Base-by-base conservation (phyloP, 2,888 invertebrate species). In the Oscheius sp. region DNA sequence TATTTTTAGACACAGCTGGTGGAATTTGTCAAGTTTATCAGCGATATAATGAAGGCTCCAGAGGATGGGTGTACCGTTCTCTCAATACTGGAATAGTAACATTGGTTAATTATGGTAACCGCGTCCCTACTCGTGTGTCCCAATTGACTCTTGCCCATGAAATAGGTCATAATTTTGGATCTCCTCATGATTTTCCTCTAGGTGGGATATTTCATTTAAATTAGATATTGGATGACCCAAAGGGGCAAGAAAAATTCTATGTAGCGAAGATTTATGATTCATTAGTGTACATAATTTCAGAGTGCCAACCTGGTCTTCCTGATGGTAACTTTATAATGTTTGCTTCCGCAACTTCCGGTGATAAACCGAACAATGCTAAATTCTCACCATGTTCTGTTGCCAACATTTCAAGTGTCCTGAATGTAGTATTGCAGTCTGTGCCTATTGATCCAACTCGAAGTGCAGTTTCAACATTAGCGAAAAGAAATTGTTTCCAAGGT, bases 261-360 rank as follows among this genome's bases (percentile, higher is more conserved):
- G 16, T 86, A 90, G 1, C 90, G 96, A n/a, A 9, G 21, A 16
- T 16, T 55, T n/a, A n/a, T n/a, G n/a, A n/a, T n/a, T n/a, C n/a
- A n/a, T n/a, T 35, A n/a, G n/a, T 41, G 7, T 41, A 3, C 13
- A 16, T 21, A 9, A 21, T 52, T 70, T 61, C 61, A 79, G 82
- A 95, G 86, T 95, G 94, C 89, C 92, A 95, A 76, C 95, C 96
- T 0, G 95, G 96, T 74, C 94, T 96, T 9, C 91, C 93, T 45
- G 93, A 92, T 80, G 99, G 99, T 72, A 99, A 99, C 92, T 99
- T 92, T 90, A 99, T 99, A 87, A 99, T 99, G 99, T 99, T 97
- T 90, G 84, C 87, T 9, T 96, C 96, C 64, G 99, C 99, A 9
- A 99, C 99, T 0, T 95, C 95, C 77, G 99, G 99, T 66, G 97